Evolutionary conservation across 2,797 vertebrate species (phyloP).

Genomic region (Chaenodraco wilsoni): DNA sequence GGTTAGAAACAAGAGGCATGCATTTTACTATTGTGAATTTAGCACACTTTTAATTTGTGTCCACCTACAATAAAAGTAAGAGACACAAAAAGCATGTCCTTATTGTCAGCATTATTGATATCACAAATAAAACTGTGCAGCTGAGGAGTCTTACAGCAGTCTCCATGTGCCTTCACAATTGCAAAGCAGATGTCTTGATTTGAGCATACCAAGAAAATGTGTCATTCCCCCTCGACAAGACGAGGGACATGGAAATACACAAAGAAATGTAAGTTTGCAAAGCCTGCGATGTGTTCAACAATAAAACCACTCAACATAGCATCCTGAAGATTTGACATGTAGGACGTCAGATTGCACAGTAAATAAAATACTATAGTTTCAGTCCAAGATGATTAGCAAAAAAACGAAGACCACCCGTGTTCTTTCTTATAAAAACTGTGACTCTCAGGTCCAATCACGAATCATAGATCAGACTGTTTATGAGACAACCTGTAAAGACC

Average conservation of each 20-base stretch:
- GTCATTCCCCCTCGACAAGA: constrained; percentile 31
- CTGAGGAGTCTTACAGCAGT: constrained; percentile 7
- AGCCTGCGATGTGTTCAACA: constrained; percentile 24
- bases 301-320: constrained; percentile 7
- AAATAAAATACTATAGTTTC: constrained; percentile 15
- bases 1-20: neutral
- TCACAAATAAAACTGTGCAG: constrained; percentile 33
- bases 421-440: constrained; percentile 47
- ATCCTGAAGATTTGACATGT: constrained; percentile 2
- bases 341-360: constrained; percentile 17
- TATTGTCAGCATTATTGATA: constrained; percentile 35
- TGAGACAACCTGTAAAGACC: constrained; percentile 76
- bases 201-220: constrained; percentile 35
- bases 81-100: constrained; percentile 33
- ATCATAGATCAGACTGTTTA: constrained; percentile 73
- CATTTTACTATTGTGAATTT: neutral
- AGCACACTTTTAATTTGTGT: neutral
- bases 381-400: constrained; percentile 45
- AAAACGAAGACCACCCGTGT: constrained; percentile 64
- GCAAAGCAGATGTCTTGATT: constrained; percentile 70
- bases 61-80: constrained; percentile 21
- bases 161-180: constrained; percentile 64
- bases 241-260: constrained; percentile 18
- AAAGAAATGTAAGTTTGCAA: neutral
- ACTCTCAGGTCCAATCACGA: constrained; percentile 63